Percentiles rank a stretch among this genome's conserved stretches.
phyloP scores from a whole-genome alignment of 2,888 invertebrate genomes.

The Parnassius apollo region DNA sequence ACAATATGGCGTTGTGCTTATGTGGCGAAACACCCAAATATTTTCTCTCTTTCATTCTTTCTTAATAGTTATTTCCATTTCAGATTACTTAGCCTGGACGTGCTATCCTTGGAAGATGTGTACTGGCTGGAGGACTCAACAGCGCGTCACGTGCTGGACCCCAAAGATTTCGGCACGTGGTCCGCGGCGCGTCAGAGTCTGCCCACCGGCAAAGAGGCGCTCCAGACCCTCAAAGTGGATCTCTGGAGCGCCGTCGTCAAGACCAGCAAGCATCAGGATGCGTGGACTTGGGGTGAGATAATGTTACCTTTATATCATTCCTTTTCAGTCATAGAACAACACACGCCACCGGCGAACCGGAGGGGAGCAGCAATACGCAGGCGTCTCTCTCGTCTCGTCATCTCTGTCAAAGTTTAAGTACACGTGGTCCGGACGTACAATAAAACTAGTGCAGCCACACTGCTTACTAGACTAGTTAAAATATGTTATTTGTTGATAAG shows the following conservation, averaged over 20 bases:
- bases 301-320: not conserved
- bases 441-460: too few relatives aligned
- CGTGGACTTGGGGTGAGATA: constrained; percentile 91
- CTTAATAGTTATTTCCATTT: constrained; percentile 20
- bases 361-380: too few relatives aligned
- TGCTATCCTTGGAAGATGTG: constrained; percentile 92
- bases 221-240: constrained; percentile 89
- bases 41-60: constrained; percentile 16
- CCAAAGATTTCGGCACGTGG: constrained; percentile 90
- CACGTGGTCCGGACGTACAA: too few relatives aligned
- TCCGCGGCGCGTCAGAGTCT: constrained; percentile 89
- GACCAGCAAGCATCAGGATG: constrained; percentile 92
- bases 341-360: too few relatives aligned
- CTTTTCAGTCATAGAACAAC: too few relatives aligned
- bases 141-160: constrained; percentile 87
- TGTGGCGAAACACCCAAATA: too few relatives aligned
- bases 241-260: constrained; percentile 93
- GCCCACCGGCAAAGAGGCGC: constrained; percentile 89
- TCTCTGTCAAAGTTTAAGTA: too few relatives aligned
- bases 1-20: too few relatives aligned
- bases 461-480: too few relatives aligned
- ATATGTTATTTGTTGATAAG: too few relatives aligned
- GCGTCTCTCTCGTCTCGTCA: too few relatives aligned
- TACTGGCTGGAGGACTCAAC: constrained; percentile 93
- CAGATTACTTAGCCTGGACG: constrained; percentile 89